phyloP scores from a whole-genome alignment of 1,140 invertebrate species.

The Drosophila tropicalis region DNA sequence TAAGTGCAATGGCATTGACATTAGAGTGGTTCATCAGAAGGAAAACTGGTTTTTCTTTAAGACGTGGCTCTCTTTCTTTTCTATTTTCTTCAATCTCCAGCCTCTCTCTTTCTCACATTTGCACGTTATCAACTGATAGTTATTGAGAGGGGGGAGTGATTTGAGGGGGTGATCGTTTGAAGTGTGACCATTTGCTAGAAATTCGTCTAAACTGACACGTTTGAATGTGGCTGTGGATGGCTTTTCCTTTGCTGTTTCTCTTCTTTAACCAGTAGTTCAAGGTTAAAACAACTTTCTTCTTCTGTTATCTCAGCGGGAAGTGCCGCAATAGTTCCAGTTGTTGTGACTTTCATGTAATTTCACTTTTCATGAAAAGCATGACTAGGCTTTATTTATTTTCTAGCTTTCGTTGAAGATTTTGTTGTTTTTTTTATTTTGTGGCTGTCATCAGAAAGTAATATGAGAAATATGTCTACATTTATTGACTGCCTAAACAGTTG shows the following conservation, averaged over 20 bases:
- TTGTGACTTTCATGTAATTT: conserved; percentile 9
- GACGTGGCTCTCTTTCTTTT: not conserved
- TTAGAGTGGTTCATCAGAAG: conserved; percentile 33
- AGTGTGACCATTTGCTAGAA: conserved; percentile 4
- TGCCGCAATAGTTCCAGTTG: not conserved
- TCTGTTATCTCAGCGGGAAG: conserved; percentile 9
- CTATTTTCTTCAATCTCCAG: not conserved
- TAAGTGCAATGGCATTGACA: conserved; percentile 53
- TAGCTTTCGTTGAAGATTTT: not conserved
- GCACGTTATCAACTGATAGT: not conserved
- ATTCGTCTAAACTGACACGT: conserved; percentile 1
- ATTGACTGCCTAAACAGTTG: not conserved
- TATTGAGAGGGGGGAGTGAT: not conserved
- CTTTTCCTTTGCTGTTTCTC: not conserved
- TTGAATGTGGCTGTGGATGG: not conserved
- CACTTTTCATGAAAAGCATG: conserved; percentile 5
- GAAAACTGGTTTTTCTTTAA: conserved; percentile 12
- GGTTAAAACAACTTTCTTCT: conserved; percentile 13
- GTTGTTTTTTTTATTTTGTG: not conserved
- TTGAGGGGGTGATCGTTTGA: not conserved
- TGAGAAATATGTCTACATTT: not conserved
- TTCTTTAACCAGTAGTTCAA: conserved; percentile 5
- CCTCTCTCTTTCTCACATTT: not conserved
- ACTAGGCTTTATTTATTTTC: not conserved
- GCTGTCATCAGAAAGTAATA: not conserved